Evolutionary conservation across 2,113 vertebrate species (phyloP), one percentile per base, ranked within the genome.

Genomic region (Heptranchias perlo): DNA sequence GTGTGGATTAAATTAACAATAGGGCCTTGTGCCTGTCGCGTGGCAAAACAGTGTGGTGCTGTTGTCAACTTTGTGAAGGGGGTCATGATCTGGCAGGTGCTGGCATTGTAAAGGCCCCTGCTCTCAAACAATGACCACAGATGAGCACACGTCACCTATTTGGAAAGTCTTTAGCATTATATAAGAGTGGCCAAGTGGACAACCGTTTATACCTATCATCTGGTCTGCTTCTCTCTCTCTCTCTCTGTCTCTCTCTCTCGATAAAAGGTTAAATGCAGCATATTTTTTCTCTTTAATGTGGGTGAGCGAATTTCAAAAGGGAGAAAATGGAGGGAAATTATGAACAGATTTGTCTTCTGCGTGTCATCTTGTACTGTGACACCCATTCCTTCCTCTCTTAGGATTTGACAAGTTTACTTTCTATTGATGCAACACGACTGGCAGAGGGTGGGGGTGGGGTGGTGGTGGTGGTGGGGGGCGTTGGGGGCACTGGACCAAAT

Each of bases 11-110:
- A 61, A 96, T 97, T 98, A 98, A 98, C 98, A 98, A 98, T 98
- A 97, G 97, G 96, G 97, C 98, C 98, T 98, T 98, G 98, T 98
- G 98, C 98, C 98, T 97, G 98, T 98, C 98, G 96, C 98, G 98
- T 97, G 97, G 98, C 97, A 96, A 97, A 97, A 97, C 96, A 97
- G 97, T 96, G 96, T 96, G 97, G 97, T 97, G 96, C 97, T 97
- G 97, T 97, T 97, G 78, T 96, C 97, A 96, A 97, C 97, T 97
- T 97, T 97, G 96, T 39, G 64, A 69, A 35, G 97, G 97, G 96
- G 96, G 96, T 49, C 44, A 96, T 86, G 96, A 97, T 97, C 97
- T 97, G 97, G 98, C 99, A 99, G 98, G 98, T 98, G 98, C 98
- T 98, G 97, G 97, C 97, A 98, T 98, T 99, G 97, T 97, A 96